phyloP scores from a whole-genome alignment of 2,888 invertebrate genomes.

The Apodemia hepburni region DNA sequence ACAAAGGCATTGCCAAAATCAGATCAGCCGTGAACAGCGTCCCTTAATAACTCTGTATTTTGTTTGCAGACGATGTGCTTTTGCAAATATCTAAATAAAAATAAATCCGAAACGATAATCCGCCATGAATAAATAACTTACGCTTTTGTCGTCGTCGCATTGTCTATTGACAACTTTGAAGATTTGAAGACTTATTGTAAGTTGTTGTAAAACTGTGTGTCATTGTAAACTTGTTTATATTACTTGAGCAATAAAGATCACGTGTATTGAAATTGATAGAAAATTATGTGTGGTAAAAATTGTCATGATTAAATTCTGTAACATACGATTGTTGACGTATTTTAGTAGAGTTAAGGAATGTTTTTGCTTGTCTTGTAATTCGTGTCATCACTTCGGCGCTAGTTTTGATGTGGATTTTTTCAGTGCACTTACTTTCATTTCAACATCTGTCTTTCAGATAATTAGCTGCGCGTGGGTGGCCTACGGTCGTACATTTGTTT shows the following conservation, averaged over 20 bases:
- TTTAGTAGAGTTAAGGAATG: slow-evolving; percentile 24
- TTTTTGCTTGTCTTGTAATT: slow-evolving; percentile 20
- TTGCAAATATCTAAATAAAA: slow-evolving; percentile 52
- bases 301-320: slow-evolving; percentile 5
- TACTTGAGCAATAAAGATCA: not conserved
- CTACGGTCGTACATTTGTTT: slow-evolving; percentile 40
- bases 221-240: not conserved
- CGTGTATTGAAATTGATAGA: not conserved
- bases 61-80: slow-evolving; percentile 59
- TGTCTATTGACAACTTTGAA: slow-evolving; percentile 62
- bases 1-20: slow-evolving; percentile 55
- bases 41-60: slow-evolving; percentile 55
- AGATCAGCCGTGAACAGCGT: slow-evolving; percentile 55
- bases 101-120: slow-evolving; percentile 62
- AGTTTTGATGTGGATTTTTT: slow-evolving; percentile 74
- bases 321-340: slow-evolving; percentile 25
- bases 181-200: slow-evolving; percentile 32
- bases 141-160: slow-evolving; percentile 70
- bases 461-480: slow-evolving; percentile 65
- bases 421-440: slow-evolving; percentile 57
- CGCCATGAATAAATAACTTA: slow-evolving; percentile 73
- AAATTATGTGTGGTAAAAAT: not conserved
- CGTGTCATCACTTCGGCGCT: slow-evolving; percentile 68
- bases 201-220: not conserved
- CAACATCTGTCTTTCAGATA: slow-evolving; percentile 68